Base-by-base conservation (phyloP, 2,888 invertebrate genomes). In the Kuschelorhynchus macadamiae region DNA sequence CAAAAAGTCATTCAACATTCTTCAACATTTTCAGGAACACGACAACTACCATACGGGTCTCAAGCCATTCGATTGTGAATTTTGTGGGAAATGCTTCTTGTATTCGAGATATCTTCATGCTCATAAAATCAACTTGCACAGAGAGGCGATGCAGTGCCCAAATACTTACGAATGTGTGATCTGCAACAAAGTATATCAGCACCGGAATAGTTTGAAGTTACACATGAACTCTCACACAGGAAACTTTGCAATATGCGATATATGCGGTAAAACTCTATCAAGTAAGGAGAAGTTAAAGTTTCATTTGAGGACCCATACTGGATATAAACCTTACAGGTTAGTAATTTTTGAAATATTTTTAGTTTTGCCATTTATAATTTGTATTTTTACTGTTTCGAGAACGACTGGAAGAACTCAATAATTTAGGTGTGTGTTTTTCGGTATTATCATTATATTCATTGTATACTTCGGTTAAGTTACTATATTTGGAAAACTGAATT, bases 211-310 rank as follows among this genome's bases (percentile, higher is more conserved):
- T 70, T 70, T 84, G 20, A 82, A 81, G 52, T 70, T 83, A 25
- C 84, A 84, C 72, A 83, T 83, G 83, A 84, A 83, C 71, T 79
- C 81, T 7, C 88, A 88, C 71, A 87, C 86, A 0, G 83, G 87
- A 16, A 84, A 84, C 47, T 82, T 82, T 30, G 84, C 85, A 53
- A 83, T 89, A 0, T 90, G 90, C 67, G 88, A 89, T 61, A 80
- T 87, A 2, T 89, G 89, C 72, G 88, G 88, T 0, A 88, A 88
- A 72, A 85, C 85, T 0, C 77, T 89, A 12, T 83, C 85, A 0
- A 86, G 83, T 56, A 82, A 81, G 21, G 87, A 86, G 70, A 88
- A 88, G 60, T 77, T 89, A 44, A 86, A 86, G 63, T 84, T 82
- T 63, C 82, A 82, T 69, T 75, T 81, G 62, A 70, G 82, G 12